Evolutionary conservation across 2,797 vertebrate species (phyloP).

Genomic region (Myripristis murdjan): DNA sequence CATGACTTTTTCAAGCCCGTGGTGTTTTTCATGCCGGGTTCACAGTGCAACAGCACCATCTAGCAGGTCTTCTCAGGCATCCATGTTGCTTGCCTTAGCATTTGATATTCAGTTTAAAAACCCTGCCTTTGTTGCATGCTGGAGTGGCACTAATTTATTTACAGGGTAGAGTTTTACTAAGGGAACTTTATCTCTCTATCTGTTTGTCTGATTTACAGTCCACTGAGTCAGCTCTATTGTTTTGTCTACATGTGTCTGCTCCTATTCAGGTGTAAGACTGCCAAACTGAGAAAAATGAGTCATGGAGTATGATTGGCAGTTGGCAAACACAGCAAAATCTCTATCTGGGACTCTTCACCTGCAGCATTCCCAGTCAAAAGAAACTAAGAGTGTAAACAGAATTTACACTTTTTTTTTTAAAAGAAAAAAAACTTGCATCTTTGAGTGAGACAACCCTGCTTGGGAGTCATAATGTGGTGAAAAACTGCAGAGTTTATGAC

Average conservation of each 20-base stretch:
- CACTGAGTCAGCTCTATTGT: conserved; percentile 54
- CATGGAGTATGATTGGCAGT: conserved; percentile 51
- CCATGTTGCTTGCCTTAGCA: conserved; percentile 19
- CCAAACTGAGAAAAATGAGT: conserved; percentile 44
- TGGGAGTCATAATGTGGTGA: neutral
- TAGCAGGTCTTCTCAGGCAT: conserved; percentile 50
- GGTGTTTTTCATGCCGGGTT: conserved; percentile 24
- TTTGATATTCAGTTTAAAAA: conserved; percentile 47
- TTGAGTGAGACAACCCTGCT: conserved; percentile 24
- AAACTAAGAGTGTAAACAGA: conserved; percentile 31
- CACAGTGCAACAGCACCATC: conserved; percentile 76
- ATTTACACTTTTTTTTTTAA: conserved; percentile 44
- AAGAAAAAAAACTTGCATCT: conserved; percentile 17
- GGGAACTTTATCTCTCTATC: conserved; percentile 60
- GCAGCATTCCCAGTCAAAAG: conserved; percentile 22
- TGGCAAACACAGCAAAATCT: conserved; percentile 46
- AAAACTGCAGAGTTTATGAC: neutral
- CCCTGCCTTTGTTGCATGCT: conserved; percentile 40
- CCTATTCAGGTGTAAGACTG: conserved; percentile 30
- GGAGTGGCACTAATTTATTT: conserved; percentile 66
- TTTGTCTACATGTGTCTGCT: conserved; percentile 53
- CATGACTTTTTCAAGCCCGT: conserved; percentile 59
- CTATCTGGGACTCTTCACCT: conserved; percentile 22
- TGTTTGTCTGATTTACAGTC: conserved; percentile 29
- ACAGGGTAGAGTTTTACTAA: conserved; percentile 55